Conservation (phyloP, 2,113 vertebrate genomes). For the Actinemys pallida region DNA sequence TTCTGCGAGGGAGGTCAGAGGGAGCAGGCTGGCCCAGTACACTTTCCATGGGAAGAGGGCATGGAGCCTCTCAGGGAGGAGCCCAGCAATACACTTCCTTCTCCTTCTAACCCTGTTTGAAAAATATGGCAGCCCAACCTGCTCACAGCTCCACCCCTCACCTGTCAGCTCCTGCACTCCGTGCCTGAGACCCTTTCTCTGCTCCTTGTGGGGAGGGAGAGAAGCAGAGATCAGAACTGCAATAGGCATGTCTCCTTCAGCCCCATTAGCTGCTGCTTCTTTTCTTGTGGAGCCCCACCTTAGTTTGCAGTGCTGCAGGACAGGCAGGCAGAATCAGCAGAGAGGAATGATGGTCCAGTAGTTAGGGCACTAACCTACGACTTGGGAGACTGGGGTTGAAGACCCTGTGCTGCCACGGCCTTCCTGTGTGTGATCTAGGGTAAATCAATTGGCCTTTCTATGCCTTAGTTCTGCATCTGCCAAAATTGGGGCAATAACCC, state of each 20-base stretch:
- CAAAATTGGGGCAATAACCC: background rate
- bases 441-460: background rate
- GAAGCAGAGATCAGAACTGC: background rate
- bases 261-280: background rate
- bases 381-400: background rate
- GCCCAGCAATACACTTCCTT: background rate
- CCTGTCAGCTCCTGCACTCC: accelerated
- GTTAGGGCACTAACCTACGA: background rate
- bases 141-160: background rate
- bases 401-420: accelerated
- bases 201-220: background rate
- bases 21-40: background rate
- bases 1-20: background rate
- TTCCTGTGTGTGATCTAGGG: background rate
- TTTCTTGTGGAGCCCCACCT: background rate
- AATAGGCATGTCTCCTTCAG: background rate
- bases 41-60: background rate
- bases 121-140: background rate
- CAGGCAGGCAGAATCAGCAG: accelerated
- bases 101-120: background rate
- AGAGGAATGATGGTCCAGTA: background rate
- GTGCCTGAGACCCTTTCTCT: background rate
- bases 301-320: background rate
- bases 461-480: background rate
- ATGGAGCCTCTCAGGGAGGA: background rate